Base-by-base conservation (phyloP, 2,797 vertebrate genomes). In the Crocidura indochinensis region DNA sequence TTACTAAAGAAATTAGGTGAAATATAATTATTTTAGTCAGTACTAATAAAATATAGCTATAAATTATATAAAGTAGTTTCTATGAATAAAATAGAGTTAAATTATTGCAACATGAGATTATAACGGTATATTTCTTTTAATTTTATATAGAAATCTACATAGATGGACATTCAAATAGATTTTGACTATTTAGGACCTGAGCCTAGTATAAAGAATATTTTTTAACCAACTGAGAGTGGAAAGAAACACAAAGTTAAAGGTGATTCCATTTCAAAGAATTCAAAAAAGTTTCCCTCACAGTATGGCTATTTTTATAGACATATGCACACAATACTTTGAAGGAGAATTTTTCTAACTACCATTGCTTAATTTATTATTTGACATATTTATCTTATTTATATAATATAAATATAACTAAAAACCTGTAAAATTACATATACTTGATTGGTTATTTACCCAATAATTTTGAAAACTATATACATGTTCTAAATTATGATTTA, bases 381-480 rank as follows among this genome's bases (percentile, higher is more conserved):
- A 67, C 85, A 2, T 67, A 71, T 49, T 71, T 20, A 19, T 51
- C 65, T 29, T 1, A 20, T 76, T 74, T 65, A 44, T 47, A 8
- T 47, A 68, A 49, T 31, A 68, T 74, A 31, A 22, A 49, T 38
- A 15, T 68, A 73, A 60, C 12, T 73, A 11, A 72, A n/a, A 88
- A 60, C 4, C 9, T 77, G 10, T 46, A 15, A 68, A 62, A 49
- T 76, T 38, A 71, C 11, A 20, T 80, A 3, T n/a, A 49, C 65
- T 20, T 62, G 31, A 56, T 9, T 44, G 22, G 8, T 72, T 9
- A 44, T 73, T 64, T 88, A 6, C 31, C 38, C 56, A 76, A 44
- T 49, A 74, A 73, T 91, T 76, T 88, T 73, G 19, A 6, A 92
- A 91, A 75, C 38, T 56, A 88, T 60, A 8, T 7, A 60, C 56